These are phyloP conservation scores for Melanotaenia nigrans DNA, from an alignment of 2,797 vertebrate genomes.

Conservation along the genomic window DNA sequence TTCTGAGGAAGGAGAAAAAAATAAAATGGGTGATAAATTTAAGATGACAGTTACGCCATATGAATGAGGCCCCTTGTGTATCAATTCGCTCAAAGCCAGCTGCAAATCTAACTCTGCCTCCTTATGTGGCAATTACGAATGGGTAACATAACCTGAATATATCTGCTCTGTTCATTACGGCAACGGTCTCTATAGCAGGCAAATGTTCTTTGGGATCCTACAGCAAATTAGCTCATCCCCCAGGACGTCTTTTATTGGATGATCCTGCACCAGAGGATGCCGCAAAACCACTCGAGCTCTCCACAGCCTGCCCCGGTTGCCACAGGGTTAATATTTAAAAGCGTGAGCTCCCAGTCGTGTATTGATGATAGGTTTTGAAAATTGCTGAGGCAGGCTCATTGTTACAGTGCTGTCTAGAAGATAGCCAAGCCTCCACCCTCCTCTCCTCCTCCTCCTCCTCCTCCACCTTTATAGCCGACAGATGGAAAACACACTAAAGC, in stretches of 20 bases:
- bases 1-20: slow-evolving; percentile 41
- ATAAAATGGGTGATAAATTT: slow-evolving; percentile 69
- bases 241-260: slow-evolving; percentile 71
- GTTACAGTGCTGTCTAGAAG: slow-evolving; percentile 76
- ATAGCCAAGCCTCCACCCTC: slow-evolving; percentile 46
- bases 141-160: slow-evolving; percentile 67
- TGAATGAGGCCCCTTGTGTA: slow-evolving; percentile 68
- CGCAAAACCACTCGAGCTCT: slow-evolving; percentile 63
- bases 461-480: slow-evolving; percentile 61
- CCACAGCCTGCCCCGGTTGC: slow-evolving; percentile 48
- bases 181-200: slow-evolving; percentile 61
- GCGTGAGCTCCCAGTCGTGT: slow-evolving; percentile 68
- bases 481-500: slow-evolving; percentile 79
- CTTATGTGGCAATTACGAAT: slow-evolving; percentile 75
- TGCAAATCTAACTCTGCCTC: slow-evolving; percentile 71
- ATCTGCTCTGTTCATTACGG: slow-evolving; percentile 67
- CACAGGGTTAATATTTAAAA: slow-evolving; percentile 79
- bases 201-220: slow-evolving; percentile 72
- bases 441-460: slow-evolving; percentile 1
- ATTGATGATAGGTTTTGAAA: slow-evolving; percentile 83
- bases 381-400: slow-evolving; percentile 81
- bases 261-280: slow-evolving; percentile 59
- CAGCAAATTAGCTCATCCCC: slow-evolving; percentile 73
- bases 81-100: slow-evolving; percentile 63
- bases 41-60: slow-evolving; percentile 65